These are phyloP conservation scores for Cremastinae sp. DNA, from an alignment of 2,888 invertebrate species.

Conservation along the genomic window DNA sequence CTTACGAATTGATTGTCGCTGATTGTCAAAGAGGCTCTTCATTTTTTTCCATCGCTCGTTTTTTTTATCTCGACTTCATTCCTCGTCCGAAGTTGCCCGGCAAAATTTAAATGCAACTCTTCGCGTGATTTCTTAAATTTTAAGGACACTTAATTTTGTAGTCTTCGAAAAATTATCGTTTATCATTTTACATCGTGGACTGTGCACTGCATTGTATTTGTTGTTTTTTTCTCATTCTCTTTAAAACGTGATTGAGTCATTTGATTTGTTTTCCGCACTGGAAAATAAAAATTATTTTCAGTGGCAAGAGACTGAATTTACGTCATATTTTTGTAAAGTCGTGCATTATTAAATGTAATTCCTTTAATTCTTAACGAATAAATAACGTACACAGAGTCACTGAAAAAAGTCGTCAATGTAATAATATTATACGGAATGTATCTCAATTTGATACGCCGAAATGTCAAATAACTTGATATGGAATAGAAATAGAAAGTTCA, in stretches of 20 bases:
- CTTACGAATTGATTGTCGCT: constrained; percentile 63
- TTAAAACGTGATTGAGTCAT: constrained; percentile 19
- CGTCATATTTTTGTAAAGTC: constrained; percentile 2
- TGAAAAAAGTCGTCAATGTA: not conserved
- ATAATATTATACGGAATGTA: not conserved
- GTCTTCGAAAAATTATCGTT: constrained; percentile 69
- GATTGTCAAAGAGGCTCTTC: constrained; percentile 61
- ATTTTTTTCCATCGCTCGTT: constrained; percentile 1
- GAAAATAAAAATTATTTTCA: too few relatives aligned
- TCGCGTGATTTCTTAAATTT: constrained; percentile 68
- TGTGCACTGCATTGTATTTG: constrained; percentile 37
- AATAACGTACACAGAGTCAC: too few relatives aligned
- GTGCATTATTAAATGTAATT: constrained; percentile 34
- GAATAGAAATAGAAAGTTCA: constrained; percentile 20
- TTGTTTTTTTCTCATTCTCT: not conserved
- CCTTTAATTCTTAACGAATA: too few relatives aligned
- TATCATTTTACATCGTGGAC: constrained; percentile 56
- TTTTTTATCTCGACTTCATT: constrained; percentile 8
- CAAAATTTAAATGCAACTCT: constrained; percentile 41
- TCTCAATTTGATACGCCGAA: not conserved
- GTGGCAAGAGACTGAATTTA: too few relatives aligned
- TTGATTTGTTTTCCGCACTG: constrained; percentile 13
- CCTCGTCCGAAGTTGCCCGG: constrained; percentile 17
- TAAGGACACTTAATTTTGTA: constrained; percentile 80
- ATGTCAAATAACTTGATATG: not conserved